These are phyloP conservation scores for Parasteatoda tepidariorum DNA, from an alignment of 1,140 invertebrate genomes.

Conservation along the genomic window DNA sequence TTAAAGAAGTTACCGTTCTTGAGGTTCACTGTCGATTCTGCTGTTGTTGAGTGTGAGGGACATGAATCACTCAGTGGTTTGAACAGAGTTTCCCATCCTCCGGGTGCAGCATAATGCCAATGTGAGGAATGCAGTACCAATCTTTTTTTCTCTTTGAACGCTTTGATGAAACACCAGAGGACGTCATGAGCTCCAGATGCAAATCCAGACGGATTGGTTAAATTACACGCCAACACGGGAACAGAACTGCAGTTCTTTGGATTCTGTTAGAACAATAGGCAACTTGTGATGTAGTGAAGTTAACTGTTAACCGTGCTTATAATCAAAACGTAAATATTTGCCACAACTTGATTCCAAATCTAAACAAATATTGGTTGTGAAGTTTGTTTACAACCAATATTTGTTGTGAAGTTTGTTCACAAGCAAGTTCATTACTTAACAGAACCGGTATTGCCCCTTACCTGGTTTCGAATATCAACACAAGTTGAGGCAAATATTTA, in stretches of 20 bases:
- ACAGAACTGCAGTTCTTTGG: constrained; percentile 35
- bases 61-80: constrained; percentile 33
- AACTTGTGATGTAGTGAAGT: not conserved
- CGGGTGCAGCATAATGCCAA: constrained; percentile 53
- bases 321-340: not conserved
- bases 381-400: not conserved
- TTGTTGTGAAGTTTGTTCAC: not conserved
- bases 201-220: constrained; percentile 57
- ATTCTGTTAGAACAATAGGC: constrained; percentile 15
- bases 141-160: constrained; percentile 19
- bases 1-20: no score
- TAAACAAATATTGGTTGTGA: not conserved
- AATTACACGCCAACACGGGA: constrained; percentile 44
- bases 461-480: no score
- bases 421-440: not conserved
- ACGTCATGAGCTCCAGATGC: constrained; percentile 61
- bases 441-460: not conserved
- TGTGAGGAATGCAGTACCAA: constrained; percentile 33
- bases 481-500: no score
- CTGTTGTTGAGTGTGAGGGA: not conserved
- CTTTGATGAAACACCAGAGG: constrained; percentile 61
- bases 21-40: no score
- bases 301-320: no score
- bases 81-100: constrained; percentile 50
- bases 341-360: not conserved